phyloP scores from a whole-genome alignment of 1,140 invertebrate genomes.

The Drosophila sp. region DNA sequence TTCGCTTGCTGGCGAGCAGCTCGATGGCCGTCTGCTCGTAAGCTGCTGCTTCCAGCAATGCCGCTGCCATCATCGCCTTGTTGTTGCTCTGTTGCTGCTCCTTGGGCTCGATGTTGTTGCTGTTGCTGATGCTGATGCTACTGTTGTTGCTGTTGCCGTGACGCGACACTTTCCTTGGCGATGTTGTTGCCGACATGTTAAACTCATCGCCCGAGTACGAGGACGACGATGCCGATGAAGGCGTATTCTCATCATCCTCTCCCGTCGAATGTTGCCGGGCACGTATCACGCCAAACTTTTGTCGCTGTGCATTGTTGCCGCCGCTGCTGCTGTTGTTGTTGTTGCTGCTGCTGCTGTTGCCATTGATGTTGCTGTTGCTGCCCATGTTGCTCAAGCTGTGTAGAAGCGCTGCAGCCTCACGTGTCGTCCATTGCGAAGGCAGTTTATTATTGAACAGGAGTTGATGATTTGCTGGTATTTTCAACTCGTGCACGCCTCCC shows the following conservation, averaged over 20 bases:
- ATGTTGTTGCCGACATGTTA: conserved; percentile 60
- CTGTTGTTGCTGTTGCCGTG: conserved; percentile 53
- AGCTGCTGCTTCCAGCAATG: conserved; percentile 76
- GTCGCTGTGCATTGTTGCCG: conserved; percentile 37
- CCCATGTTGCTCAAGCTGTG: conserved; percentile 81
- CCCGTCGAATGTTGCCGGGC: conserved; percentile 78
- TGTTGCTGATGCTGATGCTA: conserved; percentile 50
- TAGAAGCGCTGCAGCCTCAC: conserved; percentile 79
- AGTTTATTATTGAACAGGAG: conserved; percentile 85
- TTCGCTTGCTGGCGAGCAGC: conserved; percentile 73
- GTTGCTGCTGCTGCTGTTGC: conserved; percentile 35
- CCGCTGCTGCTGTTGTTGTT: conserved; percentile 37
- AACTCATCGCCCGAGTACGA: conserved; percentile 75
- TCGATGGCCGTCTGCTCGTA: conserved; percentile 77
- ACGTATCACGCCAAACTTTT: conserved; percentile 64
- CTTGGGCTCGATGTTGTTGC: conserved; percentile 53
- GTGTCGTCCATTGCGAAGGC: conserved; percentile 84
- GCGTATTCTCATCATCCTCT: conserved; percentile 82
- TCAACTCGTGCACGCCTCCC: conserved; percentile 85
- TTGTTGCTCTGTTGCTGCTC: conserved; percentile 41
- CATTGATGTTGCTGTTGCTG: conserved; percentile 36
- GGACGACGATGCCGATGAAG: conserved; percentile 77
- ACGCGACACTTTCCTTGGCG: conserved; percentile 73
- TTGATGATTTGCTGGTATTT: conserved; percentile 85
- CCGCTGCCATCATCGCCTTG: conserved; percentile 75